Evolutionary conservation across 2,797 vertebrate species (phyloP).

Genomic region (Gorsachius magnificus): DNA sequence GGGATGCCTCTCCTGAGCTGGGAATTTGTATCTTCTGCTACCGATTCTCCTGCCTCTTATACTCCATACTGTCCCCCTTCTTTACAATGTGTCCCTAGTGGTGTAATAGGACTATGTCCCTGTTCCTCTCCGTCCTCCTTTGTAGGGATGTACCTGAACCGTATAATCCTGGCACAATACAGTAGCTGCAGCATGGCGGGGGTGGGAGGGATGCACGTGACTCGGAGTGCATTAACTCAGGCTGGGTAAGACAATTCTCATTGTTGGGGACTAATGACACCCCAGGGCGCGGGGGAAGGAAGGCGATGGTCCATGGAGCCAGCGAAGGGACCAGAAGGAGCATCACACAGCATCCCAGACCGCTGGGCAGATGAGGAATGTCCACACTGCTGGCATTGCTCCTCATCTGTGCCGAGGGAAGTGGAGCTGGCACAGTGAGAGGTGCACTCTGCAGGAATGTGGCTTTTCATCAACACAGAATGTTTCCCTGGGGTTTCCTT

Average conservation of each 20-base stretch:
- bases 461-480: neutral
- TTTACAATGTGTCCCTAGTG: neutral
- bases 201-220: neutral
- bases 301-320: neutral
- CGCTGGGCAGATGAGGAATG: neutral
- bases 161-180: neutral
- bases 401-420: neutral
- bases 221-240: neutral
- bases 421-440: neutral
- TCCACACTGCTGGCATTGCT: neutral
- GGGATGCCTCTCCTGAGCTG: neutral
- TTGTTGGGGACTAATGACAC: neutral
- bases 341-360: rapidly evolving
- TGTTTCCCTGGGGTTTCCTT: neutral
- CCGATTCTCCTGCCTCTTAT: neutral
- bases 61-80: neutral
- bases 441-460: neutral
- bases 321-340: neutral
- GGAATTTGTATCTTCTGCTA: neutral
- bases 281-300: neutral
- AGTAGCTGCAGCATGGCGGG: rapidly evolving
- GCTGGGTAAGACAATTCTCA: neutral
- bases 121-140: neutral
- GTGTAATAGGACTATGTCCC: neutral
- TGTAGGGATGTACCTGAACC: neutral